phyloP scores from a whole-genome alignment of 1,140 invertebrate species.

The Drosophila tropicalis region DNA sequence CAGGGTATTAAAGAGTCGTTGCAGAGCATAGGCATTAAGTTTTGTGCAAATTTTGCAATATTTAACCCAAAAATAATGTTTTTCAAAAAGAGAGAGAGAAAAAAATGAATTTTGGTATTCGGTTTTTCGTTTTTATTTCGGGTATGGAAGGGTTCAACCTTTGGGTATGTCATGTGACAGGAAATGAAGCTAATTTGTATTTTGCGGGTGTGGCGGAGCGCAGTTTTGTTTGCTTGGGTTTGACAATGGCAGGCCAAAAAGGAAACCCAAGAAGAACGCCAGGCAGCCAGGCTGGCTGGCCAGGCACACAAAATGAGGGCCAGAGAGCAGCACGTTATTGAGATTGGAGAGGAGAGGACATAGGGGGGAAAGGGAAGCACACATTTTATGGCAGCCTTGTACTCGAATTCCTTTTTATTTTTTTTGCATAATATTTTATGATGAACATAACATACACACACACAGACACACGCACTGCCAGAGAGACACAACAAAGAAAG shows the following conservation, averaged over 20 bases:
- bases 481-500: constrained; percentile 20
- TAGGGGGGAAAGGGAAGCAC: neutral
- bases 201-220: constrained; percentile 59
- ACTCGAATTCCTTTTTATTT: constrained; percentile 27
- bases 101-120: constrained; percentile 7
- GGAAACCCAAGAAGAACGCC: constrained; percentile 29
- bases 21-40: neutral
- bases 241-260: constrained; percentile 36
- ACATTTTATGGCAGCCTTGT: constrained; percentile 9
- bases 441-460: constrained; percentile 43
- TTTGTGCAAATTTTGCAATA: constrained; percentile 36
- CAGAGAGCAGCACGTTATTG: too few relatives aligned
- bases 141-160: constrained; percentile 65
- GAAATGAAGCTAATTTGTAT: constrained; percentile 79
- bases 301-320: neutral
- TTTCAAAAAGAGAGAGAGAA: constrained; percentile 22
- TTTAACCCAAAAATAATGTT: constrained; percentile 39
- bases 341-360: neutral
- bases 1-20: neutral
- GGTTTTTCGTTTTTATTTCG: constrained; percentile 32
- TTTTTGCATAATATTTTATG: constrained; percentile 70
- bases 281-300: constrained; percentile 2
- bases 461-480: constrained; percentile 12
- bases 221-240: constrained; percentile 34
- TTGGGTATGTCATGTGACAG: constrained; percentile 68